A percentile compares a stretch with the other conserved stretches of the same genome.
phyloP scores from a whole-genome alignment of 2,797 vertebrate species.

The Spatula versicolor region DNA sequence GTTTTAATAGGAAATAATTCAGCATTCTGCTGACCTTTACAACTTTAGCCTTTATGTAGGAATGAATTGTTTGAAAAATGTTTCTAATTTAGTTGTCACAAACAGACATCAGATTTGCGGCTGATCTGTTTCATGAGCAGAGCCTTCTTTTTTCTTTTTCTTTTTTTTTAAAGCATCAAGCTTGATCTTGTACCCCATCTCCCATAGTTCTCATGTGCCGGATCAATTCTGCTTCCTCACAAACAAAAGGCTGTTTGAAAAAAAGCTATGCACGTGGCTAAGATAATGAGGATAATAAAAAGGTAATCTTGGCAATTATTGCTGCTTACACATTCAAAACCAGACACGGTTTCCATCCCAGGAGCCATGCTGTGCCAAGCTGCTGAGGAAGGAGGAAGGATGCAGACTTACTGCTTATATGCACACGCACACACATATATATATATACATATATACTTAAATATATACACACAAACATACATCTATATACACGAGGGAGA shows the following conservation, averaged over 20 bases:
- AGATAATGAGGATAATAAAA: not conserved
- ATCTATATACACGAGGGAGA: not conserved
- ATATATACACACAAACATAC: not conserved
- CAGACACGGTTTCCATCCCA: not conserved
- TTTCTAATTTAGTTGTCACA: conserved; percentile 37
- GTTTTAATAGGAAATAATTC: conserved; percentile 28
- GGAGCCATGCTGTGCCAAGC: not conserved
- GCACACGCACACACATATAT: not conserved
- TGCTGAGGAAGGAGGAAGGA: not conserved
- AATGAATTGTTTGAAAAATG: conserved; percentile 33
- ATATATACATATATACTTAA: too few relatives aligned
- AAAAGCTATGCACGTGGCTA: not conserved
- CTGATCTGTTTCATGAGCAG: not conserved
- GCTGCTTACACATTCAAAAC: not conserved
- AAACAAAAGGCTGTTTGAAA: not conserved
- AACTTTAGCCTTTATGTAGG: not conserved
- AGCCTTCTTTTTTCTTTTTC: not conserved
- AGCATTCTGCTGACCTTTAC: conserved; percentile 33
- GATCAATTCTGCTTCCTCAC: not conserved
- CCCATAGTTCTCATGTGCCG: not conserved
- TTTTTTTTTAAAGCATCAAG: not conserved
- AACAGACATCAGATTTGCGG: not conserved
- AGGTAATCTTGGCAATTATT: conserved; percentile 1
- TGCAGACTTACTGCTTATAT: not conserved
- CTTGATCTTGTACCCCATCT: not conserved